Conservation (phyloP, 2,113 vertebrate genomes). For the Cyphomyrus plagiostoma region DNA sequence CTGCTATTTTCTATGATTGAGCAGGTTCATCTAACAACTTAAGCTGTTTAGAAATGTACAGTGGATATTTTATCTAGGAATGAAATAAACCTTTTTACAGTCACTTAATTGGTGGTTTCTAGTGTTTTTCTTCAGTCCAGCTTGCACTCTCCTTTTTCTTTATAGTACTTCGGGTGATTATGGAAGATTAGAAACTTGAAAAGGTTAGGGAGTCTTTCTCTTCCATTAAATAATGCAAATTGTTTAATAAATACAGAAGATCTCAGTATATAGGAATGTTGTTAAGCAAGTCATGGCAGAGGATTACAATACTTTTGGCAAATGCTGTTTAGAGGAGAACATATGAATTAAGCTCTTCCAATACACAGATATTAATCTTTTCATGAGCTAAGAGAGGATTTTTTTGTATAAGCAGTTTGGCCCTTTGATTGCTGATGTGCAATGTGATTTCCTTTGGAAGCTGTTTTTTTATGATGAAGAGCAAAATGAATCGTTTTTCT, state of each 20-base stretch:
- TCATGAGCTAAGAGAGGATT: neutral
- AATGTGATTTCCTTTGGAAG: neutral
- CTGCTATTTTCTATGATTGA: neutral
- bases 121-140: neutral
- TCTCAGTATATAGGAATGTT: conserved; percentile 6
- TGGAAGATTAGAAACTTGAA: neutral
- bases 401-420: neutral
- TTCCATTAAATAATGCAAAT: neutral
- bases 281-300: neutral
- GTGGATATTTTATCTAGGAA: neutral
- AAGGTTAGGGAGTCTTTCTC: neutral
- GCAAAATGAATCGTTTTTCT: neutral
- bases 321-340: neutral
- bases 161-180: neutral
- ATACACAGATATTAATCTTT: neutral
- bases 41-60: neutral
- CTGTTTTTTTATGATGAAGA: neutral
- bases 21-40: neutral
- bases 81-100: neutral
- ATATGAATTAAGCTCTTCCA: neutral
- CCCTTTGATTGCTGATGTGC: neutral
- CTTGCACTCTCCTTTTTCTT: neutral
- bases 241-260: neutral
- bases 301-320: neutral
- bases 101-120: neutral